Evolutionary conservation across 2,888 invertebrate species (phyloP).

Genomic region (Mythimna albipuncta): DNA sequence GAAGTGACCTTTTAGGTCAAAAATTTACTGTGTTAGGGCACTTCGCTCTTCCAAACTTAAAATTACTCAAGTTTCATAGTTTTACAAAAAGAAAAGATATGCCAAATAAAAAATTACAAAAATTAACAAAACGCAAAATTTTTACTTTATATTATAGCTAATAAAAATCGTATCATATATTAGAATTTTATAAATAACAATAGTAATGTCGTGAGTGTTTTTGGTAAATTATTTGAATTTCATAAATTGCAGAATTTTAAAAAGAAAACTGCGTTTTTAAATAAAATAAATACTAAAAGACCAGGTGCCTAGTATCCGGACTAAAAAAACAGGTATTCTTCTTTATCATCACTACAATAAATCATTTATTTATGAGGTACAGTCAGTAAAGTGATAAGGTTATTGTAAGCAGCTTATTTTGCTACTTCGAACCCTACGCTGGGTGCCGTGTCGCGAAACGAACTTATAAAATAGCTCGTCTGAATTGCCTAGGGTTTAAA

Average conservation of each 20-base stretch:
- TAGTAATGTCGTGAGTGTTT: too few species aligned
- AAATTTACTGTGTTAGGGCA: too few species aligned
- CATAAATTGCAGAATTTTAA: neutral
- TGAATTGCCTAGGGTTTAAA: neutral
- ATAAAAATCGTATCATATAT: too few species aligned
- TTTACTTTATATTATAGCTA: too few species aligned
- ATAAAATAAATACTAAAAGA: conserved; percentile 6
- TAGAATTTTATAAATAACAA: too few species aligned
- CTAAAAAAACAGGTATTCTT: conserved; percentile 4
- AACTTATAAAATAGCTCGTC: neutral
- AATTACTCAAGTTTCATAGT: too few species aligned
- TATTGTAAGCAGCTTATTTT: neutral
- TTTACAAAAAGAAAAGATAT: too few species aligned
- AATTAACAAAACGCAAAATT: too few species aligned
- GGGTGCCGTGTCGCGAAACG: neutral
- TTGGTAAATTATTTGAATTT: too few species aligned
- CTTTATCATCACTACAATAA: conserved; percentile 10
- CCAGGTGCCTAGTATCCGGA: neutral
- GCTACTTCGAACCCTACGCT: neutral
- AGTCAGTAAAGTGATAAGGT: neutral
- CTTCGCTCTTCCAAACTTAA: too few species aligned
- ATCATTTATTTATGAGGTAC: conserved; percentile 44
- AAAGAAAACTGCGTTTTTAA: neutral
- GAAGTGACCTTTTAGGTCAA: too few species aligned
- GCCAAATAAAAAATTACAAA: too few species aligned